phyloP scores from a whole-genome alignment of 2,888 invertebrate species.

The Caenorhabditis wallacei region DNA sequence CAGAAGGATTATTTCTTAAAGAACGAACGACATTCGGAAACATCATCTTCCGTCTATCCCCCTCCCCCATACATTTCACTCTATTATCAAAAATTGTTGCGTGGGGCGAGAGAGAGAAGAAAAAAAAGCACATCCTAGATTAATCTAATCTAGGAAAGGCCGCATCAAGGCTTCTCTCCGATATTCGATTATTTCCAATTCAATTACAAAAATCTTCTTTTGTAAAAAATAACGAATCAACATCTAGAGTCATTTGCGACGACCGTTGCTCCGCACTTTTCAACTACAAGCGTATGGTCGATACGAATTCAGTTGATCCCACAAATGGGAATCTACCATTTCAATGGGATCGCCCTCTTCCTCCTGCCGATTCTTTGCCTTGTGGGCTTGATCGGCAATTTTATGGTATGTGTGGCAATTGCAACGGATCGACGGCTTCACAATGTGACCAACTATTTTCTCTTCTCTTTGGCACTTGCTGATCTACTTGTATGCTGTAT shows the following conservation, averaged over 20 bases:
- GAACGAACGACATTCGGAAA: slow-evolving; percentile 47
- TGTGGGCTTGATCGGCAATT: slow-evolving; percentile 77
- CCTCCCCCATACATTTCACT: not conserved
- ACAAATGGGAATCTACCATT: slow-evolving; percentile 58
- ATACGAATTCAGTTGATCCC: slow-evolving; percentile 52
- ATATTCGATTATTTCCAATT: slow-evolving; percentile 33
- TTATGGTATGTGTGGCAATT: slow-evolving; percentile 91
- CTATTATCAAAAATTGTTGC: slow-evolving; percentile 25
- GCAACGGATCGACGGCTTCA: slow-evolving; percentile 92
- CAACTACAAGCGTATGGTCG: slow-evolving; percentile 59
- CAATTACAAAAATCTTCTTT: slow-evolving; percentile 11
- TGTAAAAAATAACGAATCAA: slow-evolving; percentile 48
- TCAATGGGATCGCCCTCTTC: slow-evolving; percentile 76
- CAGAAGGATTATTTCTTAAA: slow-evolving; percentile 40
- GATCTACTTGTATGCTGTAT: slow-evolving; percentile 94
- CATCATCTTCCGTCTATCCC: slow-evolving; percentile 17
- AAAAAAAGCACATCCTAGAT: slow-evolving; percentile 30
- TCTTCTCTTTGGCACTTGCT: slow-evolving; percentile 94
- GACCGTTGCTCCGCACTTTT: slow-evolving; percentile 57
- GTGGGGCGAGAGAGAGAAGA: slow-evolving; percentile 9
- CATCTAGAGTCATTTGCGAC: slow-evolving; percentile 49
- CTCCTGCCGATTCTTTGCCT: slow-evolving; percentile 77
- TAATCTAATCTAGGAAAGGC: slow-evolving; percentile 38
- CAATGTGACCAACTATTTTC: slow-evolving; percentile 96
- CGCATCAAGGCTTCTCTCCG: slow-evolving; percentile 27